phyloP scores from a whole-genome alignment of 2,113 vertebrate genomes.

The Aix galericulata region DNA sequence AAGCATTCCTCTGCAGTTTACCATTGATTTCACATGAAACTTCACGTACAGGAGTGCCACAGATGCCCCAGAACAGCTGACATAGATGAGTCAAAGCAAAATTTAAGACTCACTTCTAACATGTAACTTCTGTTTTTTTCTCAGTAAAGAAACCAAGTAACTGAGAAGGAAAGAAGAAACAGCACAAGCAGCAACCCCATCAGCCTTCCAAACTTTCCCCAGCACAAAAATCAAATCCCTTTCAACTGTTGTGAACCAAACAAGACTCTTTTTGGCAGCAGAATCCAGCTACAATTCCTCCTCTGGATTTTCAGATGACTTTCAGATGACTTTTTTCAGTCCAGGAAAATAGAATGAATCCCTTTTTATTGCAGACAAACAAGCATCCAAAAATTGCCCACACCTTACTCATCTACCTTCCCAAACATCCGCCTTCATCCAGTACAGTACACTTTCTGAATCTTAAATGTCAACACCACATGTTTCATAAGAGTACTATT shows the following conservation, averaged over 20 bases:
- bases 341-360: not conserved
- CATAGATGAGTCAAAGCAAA: not conserved
- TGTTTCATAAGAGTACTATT: not conserved
- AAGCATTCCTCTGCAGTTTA: not conserved
- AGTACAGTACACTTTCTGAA: not conserved
- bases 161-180: not conserved
- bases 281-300: not conserved
- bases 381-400: not conserved
- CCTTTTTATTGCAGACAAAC: not conserved
- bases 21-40: not conserved
- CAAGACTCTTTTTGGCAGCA: not conserved
- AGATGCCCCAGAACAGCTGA: not conserved
- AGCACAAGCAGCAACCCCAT: not conserved
- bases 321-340: not conserved
- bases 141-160: not conserved
- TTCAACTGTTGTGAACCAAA: not conserved
- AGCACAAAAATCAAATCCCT: not conserved
- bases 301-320: not conserved
- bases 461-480: not conserved
- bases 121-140: not conserved
- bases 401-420: not conserved
- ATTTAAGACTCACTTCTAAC: not conserved
- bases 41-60: accelerated
- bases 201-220: not conserved
- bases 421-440: not conserved